A percentile compares a stretch with the other conserved stretches of the same genome.
These are phyloP conservation scores for Drosophila nikananu DNA, from an alignment of 1,140 invertebrate genomes.

Conservation along the genomic window DNA sequence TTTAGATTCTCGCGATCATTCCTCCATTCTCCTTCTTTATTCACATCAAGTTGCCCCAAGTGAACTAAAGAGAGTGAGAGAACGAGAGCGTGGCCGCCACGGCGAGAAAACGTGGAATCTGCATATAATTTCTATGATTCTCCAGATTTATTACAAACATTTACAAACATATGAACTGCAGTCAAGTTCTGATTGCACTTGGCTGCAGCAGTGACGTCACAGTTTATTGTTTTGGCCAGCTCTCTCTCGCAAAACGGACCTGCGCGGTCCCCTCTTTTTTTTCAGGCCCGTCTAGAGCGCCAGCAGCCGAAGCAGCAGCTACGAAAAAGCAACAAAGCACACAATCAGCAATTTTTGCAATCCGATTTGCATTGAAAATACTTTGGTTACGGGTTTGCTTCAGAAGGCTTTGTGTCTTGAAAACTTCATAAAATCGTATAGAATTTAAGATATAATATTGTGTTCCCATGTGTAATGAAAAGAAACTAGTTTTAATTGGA, in stretches of 20 bases:
- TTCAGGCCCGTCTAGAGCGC: too few relatives aligned
- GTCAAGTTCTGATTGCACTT: constrained; percentile 10
- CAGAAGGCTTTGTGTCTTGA: not conserved
- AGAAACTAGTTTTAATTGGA: not conserved
- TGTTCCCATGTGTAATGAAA: not conserved
- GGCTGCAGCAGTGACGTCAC: constrained; percentile 18
- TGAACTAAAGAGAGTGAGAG: not conserved
- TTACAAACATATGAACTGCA: not conserved
- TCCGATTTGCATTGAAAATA: constrained; percentile 23
- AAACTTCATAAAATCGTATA: not conserved
- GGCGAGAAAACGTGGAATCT: not conserved
- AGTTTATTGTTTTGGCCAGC: not conserved
- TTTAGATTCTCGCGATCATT: constrained; percentile 13
- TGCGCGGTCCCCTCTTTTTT: constrained; percentile 13
- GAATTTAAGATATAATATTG: not conserved
- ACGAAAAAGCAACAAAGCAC: constrained; percentile 33
- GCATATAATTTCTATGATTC: constrained; percentile 6
- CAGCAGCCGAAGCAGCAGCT: constrained; percentile 5
- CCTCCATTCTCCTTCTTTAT: not conserved
- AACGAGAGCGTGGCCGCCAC: not conserved
- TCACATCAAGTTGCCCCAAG: not conserved
- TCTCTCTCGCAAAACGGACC: constrained; percentile 24
- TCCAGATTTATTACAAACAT: not conserved
- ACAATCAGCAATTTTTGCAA: constrained; percentile 22
- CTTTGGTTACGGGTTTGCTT: constrained; percentile 9